Evolutionary conservation across 1,140 invertebrate genomes (phyloP).

Genomic region (Magallana gigas): DNA sequence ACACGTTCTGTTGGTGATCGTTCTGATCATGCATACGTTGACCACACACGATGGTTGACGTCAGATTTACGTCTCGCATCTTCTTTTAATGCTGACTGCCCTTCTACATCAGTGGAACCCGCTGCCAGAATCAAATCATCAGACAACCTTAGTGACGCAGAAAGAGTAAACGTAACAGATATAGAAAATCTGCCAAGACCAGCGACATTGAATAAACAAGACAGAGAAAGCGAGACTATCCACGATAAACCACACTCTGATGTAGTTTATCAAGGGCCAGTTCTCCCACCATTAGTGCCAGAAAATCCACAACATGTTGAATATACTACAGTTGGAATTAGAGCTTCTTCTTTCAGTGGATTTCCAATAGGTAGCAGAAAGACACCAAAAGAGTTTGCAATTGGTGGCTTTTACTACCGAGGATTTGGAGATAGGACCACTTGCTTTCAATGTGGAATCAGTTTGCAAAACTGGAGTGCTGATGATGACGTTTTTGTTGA

Average conservation of each 20-base stretch:
- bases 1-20: too few relatives aligned
- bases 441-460: constrained; percentile 11
- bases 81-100: too few relatives aligned
- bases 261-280: not conserved
- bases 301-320: not conserved
- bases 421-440: not conserved
- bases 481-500: constrained; percentile 1
- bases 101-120: too few relatives aligned
- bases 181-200: too few relatives aligned
- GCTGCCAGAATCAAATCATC: too few relatives aligned
- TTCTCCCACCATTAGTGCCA: not conserved
- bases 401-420: not conserved
- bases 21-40: too few relatives aligned
- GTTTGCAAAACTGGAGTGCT: not conserved
- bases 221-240: not conserved
- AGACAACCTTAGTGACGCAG: too few relatives aligned
- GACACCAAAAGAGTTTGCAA: not conserved
- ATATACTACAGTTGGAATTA: not conserved
- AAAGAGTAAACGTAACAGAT: too few relatives aligned
- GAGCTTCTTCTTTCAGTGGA: not conserved
- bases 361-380: not conserved
- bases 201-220: too few relatives aligned
- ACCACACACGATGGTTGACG: too few relatives aligned
- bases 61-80: too few relatives aligned
- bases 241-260: not conserved